These are phyloP conservation scores for Drosophila littoralis DNA, from an alignment of 1,140 invertebrate species.

Conservation along the genomic window DNA sequence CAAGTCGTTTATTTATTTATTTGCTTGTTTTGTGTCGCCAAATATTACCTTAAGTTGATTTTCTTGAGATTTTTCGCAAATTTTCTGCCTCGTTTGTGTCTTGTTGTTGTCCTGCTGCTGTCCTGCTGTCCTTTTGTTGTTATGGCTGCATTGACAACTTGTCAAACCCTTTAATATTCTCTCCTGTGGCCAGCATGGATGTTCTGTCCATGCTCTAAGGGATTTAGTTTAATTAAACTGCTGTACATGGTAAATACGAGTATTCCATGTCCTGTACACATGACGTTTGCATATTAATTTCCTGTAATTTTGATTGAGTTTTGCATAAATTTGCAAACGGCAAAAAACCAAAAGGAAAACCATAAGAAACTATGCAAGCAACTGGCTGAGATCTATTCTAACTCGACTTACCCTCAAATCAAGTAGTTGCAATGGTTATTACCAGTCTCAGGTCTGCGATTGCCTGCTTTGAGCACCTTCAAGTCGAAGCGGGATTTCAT, in stretches of 20 bases:
- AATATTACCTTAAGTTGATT: slow-evolving; percentile 7
- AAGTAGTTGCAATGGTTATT: slow-evolving; percentile 50
- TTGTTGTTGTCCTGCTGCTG: neutral
- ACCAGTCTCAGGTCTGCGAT: slow-evolving; percentile 32
- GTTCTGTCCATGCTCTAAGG: slow-evolving; percentile 22
- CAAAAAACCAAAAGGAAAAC: slow-evolving; percentile 3
- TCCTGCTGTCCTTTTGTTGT: slow-evolving; percentile 12
- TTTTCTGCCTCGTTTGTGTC: slow-evolving; percentile 29
- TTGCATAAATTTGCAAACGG: slow-evolving; percentile 46
- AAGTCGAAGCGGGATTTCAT: slow-evolving; percentile 23
- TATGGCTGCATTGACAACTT: slow-evolving; percentile 53
- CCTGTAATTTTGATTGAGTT: slow-evolving; percentile 58
- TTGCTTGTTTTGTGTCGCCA: slow-evolving; percentile 40
- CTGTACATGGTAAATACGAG: slow-evolving; percentile 19
- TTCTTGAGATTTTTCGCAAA: slow-evolving; percentile 41
- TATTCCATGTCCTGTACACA: slow-evolving; percentile 33
- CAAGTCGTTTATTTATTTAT: slow-evolving; percentile 66
- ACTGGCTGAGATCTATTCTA: neutral
- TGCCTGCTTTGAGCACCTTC: neutral
- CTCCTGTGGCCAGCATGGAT: slow-evolving; percentile 8
- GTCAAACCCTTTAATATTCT: slow-evolving; percentile 63
- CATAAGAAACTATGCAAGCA: neutral
- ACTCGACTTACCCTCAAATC: neutral
- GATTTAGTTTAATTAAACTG: slow-evolving; percentile 74
- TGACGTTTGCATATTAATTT: slow-evolving; percentile 64